A percentile compares a stretch with the other conserved stretches of the same genome.
Conservation (phyloP, 2,888 invertebrate species). For the Cheiracanthium punctorium region DNA sequence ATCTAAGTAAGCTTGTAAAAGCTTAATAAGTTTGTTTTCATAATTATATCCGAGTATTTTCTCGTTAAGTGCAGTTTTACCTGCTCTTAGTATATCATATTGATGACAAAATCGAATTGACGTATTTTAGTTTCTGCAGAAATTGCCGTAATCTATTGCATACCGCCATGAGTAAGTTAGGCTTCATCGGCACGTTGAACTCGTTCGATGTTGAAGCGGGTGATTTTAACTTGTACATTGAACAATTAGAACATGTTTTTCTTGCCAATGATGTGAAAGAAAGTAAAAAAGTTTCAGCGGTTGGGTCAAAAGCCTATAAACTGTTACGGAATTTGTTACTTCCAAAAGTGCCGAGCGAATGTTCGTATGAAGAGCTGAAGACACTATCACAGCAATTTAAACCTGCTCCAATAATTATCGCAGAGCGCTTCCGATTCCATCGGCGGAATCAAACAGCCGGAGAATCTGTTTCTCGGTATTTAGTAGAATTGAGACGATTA, state of each 20-base stretch:
- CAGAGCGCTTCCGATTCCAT: no score
- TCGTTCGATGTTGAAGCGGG: background rate
- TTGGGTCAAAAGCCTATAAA: slow-evolving; percentile 18
- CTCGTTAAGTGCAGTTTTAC: no score
- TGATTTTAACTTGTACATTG: slow-evolving; percentile 16
- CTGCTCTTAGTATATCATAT: no score
- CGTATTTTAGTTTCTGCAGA: no score
- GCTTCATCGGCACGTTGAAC: background rate
- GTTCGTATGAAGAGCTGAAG: background rate
- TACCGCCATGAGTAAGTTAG: background rate
- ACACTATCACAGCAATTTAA: slow-evolving; percentile 8
- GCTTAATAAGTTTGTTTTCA: no score
- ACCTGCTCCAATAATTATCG: slow-evolving; percentile 20
- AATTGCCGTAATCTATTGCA: no score
- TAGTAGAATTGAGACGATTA: background rate
- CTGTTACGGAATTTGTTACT: background rate
- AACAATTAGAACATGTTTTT: slow-evolving; percentile 23
- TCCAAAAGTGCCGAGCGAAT: background rate
- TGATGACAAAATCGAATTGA: no score
- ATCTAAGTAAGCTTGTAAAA: no score
- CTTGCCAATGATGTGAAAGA: slow-evolving; percentile 14
- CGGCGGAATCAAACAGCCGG: background rate
- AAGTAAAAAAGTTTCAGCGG: slow-evolving; percentile 11
- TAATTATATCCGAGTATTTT: no score
- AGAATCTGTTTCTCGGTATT: background rate